phyloP scores from a whole-genome alignment of 1,140 invertebrate species.

The Glossosoma conforme region DNA sequence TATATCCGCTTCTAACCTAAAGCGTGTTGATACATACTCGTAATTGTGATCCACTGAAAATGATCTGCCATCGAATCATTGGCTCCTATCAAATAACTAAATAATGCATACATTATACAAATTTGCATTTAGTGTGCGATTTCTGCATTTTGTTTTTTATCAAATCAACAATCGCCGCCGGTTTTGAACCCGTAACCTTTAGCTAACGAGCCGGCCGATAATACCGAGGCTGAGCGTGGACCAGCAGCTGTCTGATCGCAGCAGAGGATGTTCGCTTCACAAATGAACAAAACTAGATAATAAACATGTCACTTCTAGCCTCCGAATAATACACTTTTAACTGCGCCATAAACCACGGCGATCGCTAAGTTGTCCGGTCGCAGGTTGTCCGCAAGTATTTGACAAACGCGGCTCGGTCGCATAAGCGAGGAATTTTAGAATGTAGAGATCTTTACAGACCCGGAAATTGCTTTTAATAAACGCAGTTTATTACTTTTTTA shows the following conservation, averaged over 20 bases:
- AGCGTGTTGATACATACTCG: too few species aligned
- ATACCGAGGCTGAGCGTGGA: conserved; percentile 15
- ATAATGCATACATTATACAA: background rate
- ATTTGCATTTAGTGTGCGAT: background rate
- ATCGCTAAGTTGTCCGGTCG: too few species aligned
- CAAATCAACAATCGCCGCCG: background rate
- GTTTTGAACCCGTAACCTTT: conserved; percentile 23
- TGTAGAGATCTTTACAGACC: too few species aligned
- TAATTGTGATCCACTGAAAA: too few species aligned
- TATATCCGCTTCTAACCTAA: too few species aligned
- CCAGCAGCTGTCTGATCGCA: conserved; percentile 9
- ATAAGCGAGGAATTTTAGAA: too few species aligned
- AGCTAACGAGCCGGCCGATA: conserved; percentile 6
- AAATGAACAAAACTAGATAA: conserved; percentile 26
- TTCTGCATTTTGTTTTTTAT: background rate
- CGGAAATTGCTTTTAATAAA: too few species aligned
- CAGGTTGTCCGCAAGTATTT: too few species aligned
- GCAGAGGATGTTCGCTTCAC: conserved; percentile 10
- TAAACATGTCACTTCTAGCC: conserved; percentile 26
- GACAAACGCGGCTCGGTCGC: too few species aligned
- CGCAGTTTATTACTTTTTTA: too few species aligned
- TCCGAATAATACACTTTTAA: conserved; percentile 8
- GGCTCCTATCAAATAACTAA: too few species aligned
- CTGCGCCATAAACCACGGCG: conserved; percentile 5
- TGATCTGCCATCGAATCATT: too few species aligned